Evolutionary conservation across 2,113 vertebrate genomes (phyloP).

Genomic region (Eulemur rufifrons): DNA sequence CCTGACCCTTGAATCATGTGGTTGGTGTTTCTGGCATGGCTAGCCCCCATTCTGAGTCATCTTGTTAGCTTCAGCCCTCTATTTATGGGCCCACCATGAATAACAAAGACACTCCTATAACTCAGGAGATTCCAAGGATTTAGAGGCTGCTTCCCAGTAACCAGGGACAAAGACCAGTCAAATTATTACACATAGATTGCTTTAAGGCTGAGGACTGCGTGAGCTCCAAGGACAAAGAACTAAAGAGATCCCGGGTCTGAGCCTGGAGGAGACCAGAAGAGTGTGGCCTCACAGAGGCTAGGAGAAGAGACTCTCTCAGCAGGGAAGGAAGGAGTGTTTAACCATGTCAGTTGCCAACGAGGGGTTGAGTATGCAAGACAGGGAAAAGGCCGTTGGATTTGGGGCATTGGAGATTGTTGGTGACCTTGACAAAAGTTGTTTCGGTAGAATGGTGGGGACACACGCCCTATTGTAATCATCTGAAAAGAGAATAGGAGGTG

Average conservation of each 20-base stretch:
- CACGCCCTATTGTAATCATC: background rate
- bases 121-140: background rate
- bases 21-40: background rate
- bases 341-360: rapidly evolving
- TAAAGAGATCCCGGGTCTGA: background rate
- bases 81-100: background rate
- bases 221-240: background rate
- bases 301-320: background rate
- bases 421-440: background rate
- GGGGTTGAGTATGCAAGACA: background rate
- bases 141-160: background rate
- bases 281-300: background rate
- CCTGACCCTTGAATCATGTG: background rate
- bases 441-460: background rate
- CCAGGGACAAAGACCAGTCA: background rate
- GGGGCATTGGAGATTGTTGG: background rate
- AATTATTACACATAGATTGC: background rate
- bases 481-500: background rate
- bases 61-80: background rate
- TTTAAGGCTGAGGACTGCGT: background rate
- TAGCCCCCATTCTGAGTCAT: background rate
- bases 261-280: background rate
- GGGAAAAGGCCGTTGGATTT: background rate
- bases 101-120: background rate
- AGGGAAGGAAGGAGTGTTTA: no score